Percentiles rank a stretch among this genome's conserved stretches.
These are phyloP conservation scores for Stomatorhinus walkeri DNA, from an alignment of 2,797 vertebrate species.

Conservation along the genomic window DNA sequence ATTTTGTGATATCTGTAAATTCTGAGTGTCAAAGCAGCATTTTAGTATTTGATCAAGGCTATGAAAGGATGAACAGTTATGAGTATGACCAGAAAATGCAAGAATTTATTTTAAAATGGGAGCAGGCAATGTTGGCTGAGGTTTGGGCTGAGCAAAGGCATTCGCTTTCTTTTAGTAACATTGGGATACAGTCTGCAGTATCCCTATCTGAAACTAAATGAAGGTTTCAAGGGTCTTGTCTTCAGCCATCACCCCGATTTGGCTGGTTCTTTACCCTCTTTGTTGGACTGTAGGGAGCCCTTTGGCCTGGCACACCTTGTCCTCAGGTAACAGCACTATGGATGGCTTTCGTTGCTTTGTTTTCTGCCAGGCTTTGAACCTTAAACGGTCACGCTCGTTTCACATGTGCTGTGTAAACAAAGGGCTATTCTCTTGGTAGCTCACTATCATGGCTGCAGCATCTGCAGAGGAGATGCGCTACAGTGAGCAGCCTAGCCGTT, in stretches of 20 bases:
- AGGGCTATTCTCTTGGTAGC: background rate
- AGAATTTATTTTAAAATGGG: background rate
- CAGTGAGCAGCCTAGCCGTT: background rate
- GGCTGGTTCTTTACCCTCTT: background rate
- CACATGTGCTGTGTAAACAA: conserved; percentile 13
- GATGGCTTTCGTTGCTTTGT: background rate
- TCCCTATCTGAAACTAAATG: background rate
- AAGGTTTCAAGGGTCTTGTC: background rate
- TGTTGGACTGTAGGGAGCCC: background rate
- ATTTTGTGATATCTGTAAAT: background rate
- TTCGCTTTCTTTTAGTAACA: background rate
- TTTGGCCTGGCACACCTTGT: background rate
- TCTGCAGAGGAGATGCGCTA: background rate
- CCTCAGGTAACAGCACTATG: background rate
- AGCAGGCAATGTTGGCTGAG: background rate
- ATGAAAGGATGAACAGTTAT: background rate
- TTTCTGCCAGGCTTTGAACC: conserved; percentile 9
- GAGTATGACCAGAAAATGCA: background rate
- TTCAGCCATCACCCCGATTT: background rate
- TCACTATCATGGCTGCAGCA: background rate
- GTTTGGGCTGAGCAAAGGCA: background rate
- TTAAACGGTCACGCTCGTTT: background rate
- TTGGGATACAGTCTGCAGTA: background rate
- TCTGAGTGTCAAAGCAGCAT: background rate
- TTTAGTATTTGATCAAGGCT: background rate